phyloP scores from a whole-genome alignment of 2,888 invertebrate genomes.

The Marronus borbonicus region DNA sequence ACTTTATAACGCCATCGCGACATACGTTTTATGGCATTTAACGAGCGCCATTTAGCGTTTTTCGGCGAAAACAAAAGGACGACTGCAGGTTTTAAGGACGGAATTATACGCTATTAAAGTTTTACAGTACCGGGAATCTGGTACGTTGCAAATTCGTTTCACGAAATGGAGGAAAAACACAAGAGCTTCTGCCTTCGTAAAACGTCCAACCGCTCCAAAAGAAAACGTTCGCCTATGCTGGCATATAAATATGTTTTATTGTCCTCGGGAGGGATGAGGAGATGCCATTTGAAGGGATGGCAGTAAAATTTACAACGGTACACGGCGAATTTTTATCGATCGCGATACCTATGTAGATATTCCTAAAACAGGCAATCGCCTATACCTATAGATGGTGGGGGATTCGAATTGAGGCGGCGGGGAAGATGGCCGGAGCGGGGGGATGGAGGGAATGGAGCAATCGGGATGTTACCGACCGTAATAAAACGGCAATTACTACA shows the following conservation, averaged over 20 bases:
- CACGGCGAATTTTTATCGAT: constrained; percentile 22
- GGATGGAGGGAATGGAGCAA: constrained; percentile 1
- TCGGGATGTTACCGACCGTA: constrained; percentile 1
- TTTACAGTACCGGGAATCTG: constrained; percentile 6
- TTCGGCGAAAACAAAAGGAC: too few relatives aligned
- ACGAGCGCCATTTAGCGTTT: too few relatives aligned
- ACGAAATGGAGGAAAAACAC: too few relatives aligned
- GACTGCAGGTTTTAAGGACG: neutral
- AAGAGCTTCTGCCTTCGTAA: too few relatives aligned
- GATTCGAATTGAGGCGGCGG: too few relatives aligned
- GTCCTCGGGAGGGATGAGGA: neutral
- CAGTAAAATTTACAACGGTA: neutral
- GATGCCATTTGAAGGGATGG: neutral
- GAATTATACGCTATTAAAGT: constrained; percentile 16
- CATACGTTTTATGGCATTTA: too few relatives aligned
- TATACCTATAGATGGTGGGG: too few relatives aligned
- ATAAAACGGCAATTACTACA: constrained; percentile 23
- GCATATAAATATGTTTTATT: neutral
- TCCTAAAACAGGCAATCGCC: neutral
- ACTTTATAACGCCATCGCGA: too few relatives aligned
- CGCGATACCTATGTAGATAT: neutral
- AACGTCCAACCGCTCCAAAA: neutral
- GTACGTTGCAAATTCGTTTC: neutral
- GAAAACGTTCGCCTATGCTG: neutral
- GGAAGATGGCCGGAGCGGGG: neutral